These are phyloP conservation scores for Ryuthela nishihirai DNA, from an alignment of 2,888 invertebrate species.

Conservation along the genomic window DNA sequence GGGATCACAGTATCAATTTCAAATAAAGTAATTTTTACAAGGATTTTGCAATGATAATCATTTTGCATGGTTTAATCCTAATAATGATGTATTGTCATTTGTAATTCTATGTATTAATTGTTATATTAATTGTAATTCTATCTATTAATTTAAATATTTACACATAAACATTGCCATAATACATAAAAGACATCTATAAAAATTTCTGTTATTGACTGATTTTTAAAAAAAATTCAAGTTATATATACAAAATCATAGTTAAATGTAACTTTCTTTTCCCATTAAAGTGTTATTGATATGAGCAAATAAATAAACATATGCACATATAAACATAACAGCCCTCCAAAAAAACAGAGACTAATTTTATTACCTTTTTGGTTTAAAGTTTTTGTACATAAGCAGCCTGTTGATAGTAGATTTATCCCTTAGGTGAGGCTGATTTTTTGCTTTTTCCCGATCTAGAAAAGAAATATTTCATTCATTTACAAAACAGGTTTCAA, in stretches of 20 bases:
- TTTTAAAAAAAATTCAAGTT: not conserved
- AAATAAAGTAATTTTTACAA: not conserved
- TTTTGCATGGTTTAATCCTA: not conserved
- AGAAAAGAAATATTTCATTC: no score
- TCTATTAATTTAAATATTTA: not conserved
- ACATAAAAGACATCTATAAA: not conserved
- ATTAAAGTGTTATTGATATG: not conserved
- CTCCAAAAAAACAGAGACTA: no score
- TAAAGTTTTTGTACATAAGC: constrained; percentile 98
- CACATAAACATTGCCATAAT: not conserved
- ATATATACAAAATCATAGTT: not conserved
- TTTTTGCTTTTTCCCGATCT: constrained; percentile 63
- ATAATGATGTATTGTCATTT: not conserved
- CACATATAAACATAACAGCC: not conserved
- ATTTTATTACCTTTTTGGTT: constrained; percentile 78
- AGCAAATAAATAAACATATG: not conserved
- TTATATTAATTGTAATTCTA: not conserved
- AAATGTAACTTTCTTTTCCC: not conserved
- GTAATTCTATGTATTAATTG: not conserved
- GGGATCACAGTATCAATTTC: no score
- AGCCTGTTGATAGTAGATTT: constrained; percentile 92
- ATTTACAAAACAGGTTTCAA: no score
- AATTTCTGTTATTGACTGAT: not conserved
- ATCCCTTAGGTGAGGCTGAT: constrained; percentile 80
- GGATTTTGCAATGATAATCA: not conserved